phyloP scores from a whole-genome alignment of 2,797 vertebrate genomes.

The Anguilla marmorata region DNA sequence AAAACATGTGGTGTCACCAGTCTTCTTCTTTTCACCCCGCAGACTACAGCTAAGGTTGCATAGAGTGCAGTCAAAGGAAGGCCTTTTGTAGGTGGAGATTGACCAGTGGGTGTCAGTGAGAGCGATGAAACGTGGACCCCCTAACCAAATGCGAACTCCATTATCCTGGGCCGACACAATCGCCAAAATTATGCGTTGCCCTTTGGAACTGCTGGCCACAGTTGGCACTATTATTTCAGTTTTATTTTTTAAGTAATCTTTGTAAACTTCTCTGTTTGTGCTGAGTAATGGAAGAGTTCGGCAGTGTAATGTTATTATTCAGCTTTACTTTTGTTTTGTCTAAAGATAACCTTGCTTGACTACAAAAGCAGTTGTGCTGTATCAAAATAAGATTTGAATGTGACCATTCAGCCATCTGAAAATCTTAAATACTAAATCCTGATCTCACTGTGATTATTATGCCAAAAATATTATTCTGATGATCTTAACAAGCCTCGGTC shows the following conservation, averaged over 20 bases:
- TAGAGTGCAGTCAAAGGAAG: too few species aligned
- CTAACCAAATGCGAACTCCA: too few species aligned
- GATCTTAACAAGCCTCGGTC: neutral
- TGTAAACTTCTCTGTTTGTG: neutral
- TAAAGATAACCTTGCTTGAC: neutral
- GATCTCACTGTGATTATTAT: neutral
- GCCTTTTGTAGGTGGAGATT: too few species aligned
- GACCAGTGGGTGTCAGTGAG: too few species aligned
- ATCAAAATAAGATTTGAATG: neutral
- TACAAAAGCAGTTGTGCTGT: neutral
- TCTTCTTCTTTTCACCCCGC: too few species aligned
- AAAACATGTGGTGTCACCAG: too few species aligned
- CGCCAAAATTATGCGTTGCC: too few species aligned
- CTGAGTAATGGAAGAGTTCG: neutral
- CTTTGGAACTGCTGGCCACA: neutral
- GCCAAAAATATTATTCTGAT: neutral
- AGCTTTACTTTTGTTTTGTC: neutral
- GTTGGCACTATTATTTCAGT: neutral
- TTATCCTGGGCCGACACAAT: too few species aligned
- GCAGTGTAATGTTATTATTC: neutral
- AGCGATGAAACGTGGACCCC: too few species aligned
- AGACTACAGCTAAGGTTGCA: too few species aligned
- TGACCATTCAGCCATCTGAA: neutral
- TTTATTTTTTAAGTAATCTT: neutral
- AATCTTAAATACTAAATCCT: neutral